phyloP scores from a whole-genome alignment of 2,113 vertebrate genomes.

The Sitta europaea region DNA sequence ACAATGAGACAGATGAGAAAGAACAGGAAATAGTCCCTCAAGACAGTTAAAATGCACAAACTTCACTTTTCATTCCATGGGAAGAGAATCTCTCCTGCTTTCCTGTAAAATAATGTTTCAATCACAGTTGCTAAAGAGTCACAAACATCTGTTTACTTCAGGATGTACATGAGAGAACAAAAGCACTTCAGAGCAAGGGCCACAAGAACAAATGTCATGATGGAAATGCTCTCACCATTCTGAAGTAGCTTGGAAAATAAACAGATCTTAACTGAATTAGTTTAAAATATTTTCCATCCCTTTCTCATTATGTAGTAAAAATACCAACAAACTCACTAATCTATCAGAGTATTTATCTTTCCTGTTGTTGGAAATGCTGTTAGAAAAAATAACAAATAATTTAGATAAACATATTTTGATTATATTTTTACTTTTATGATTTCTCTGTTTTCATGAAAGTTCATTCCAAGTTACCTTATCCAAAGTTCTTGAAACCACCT shows the following conservation, averaged over 20 bases:
- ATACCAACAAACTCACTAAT: neutral
- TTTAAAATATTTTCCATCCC: neutral
- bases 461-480: neutral
- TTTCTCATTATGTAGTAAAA: neutral
- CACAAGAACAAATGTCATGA: neutral
- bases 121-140: neutral
- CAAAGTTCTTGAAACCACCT: neutral
- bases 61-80: slow-evolving; percentile 15
- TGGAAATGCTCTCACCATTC: neutral
- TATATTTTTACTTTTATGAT: neutral
- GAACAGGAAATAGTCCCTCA: slow-evolving; percentile 14
- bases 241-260: neutral
- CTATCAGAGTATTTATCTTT: neutral
- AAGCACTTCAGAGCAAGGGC: neutral
- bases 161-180: neutral
- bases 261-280: neutral
- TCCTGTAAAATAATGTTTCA: slow-evolving; percentile 17
- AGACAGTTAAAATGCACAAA: slow-evolving; percentile 24
- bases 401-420: neutral
- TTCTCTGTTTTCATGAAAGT: neutral
- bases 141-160: neutral
- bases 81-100: neutral
- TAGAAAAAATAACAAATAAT: neutral
- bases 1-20: neutral
- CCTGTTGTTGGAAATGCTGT: neutral